Percentiles rank a stretch among this genome's conserved stretches.
These are phyloP conservation scores for Hirtodrosophila histrioides DNA, from an alignment of 2,888 invertebrate species.

Conservation along the genomic window DNA sequence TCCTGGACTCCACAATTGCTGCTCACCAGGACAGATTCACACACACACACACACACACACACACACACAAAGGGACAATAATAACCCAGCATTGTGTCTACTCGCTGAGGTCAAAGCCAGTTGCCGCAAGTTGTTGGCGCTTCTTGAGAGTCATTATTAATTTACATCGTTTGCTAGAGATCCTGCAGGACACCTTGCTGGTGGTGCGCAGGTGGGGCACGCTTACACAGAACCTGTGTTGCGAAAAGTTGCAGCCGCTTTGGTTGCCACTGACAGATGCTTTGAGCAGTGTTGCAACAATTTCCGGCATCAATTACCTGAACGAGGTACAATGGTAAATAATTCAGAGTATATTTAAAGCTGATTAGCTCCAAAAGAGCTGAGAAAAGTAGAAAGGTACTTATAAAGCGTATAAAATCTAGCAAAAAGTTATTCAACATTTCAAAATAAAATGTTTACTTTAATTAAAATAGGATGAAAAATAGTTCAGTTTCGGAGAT, in stretches of 20 bases:
- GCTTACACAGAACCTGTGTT: constrained; percentile 19
- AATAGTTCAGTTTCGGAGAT: too few relatives aligned
- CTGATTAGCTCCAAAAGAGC: neutral
- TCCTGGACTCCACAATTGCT: constrained; percentile 28
- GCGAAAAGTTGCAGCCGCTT: constrained; percentile 41
- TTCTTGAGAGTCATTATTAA: constrained; percentile 60
- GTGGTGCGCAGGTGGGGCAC: constrained; percentile 14
- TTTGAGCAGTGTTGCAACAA: constrained; percentile 55
- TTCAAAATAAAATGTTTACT: too few relatives aligned
- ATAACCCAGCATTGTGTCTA: constrained; percentile 18
- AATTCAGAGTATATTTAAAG: neutral
- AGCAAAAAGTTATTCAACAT: too few relatives aligned
- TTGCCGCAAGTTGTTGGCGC: constrained; percentile 49
- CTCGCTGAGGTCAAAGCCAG: constrained; percentile 39
- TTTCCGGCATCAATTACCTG: constrained; percentile 60
- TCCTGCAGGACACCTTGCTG: constrained; percentile 26
- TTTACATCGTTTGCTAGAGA: constrained; percentile 52
- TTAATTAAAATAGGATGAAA: too few relatives aligned
- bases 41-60: too few relatives aligned
- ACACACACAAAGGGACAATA: constrained; percentile 29
- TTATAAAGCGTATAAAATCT: too few relatives aligned
- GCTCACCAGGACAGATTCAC: constrained; percentile 16
- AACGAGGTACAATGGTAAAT: constrained; percentile 27
- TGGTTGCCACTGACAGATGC: constrained; percentile 18
- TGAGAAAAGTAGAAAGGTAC: neutral